Evolutionary conservation across 2,113 vertebrate genomes (phyloP).

Genomic region (Lethenteron reissneri): DNA sequence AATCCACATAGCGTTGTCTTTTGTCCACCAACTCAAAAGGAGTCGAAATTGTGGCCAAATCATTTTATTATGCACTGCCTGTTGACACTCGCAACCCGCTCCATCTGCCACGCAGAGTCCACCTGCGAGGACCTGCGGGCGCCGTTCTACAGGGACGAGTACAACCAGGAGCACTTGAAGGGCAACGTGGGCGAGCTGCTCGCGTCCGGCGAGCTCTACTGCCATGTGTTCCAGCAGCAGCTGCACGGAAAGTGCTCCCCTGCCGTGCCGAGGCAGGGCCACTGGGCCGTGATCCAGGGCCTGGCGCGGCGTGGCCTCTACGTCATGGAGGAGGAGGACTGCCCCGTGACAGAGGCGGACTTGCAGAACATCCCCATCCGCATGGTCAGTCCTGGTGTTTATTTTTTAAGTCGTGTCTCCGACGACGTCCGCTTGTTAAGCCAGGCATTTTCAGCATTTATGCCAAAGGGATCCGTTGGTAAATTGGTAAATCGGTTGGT

Average conservation of each 20-base stretch:
- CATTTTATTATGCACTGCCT: too few relatives aligned
- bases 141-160: slow-evolving; percentile 91
- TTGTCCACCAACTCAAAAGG: too few relatives aligned
- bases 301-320: slow-evolving; percentile 82
- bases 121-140: slow-evolving; percentile 44
- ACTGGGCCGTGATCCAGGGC: slow-evolving; percentile 78
- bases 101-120: too few relatives aligned
- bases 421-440: too few relatives aligned
- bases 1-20: too few relatives aligned
- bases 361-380: slow-evolving; percentile 74
- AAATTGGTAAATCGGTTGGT: too few relatives aligned
- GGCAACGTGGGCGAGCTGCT: slow-evolving; percentile 65
- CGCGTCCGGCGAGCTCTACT: slow-evolving; percentile 80
- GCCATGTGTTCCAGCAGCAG: slow-evolving; percentile 47
- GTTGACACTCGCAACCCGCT: too few relatives aligned
- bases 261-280: slow-evolving; percentile 60
- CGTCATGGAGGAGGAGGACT: slow-evolving; percentile 61
- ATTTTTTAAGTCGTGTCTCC: too few relatives aligned
- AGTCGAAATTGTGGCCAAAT: too few relatives aligned
- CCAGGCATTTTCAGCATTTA: too few relatives aligned
- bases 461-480: too few relatives aligned
- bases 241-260: slow-evolving; percentile 65
- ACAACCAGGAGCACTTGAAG: slow-evolving; percentile 92
- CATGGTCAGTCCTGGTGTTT: slow-evolving; percentile 41
- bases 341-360: slow-evolving; percentile 70